Evolutionary conservation across 2,797 vertebrate species (phyloP).

Genomic region (Acanthurus leucopareius): DNA sequence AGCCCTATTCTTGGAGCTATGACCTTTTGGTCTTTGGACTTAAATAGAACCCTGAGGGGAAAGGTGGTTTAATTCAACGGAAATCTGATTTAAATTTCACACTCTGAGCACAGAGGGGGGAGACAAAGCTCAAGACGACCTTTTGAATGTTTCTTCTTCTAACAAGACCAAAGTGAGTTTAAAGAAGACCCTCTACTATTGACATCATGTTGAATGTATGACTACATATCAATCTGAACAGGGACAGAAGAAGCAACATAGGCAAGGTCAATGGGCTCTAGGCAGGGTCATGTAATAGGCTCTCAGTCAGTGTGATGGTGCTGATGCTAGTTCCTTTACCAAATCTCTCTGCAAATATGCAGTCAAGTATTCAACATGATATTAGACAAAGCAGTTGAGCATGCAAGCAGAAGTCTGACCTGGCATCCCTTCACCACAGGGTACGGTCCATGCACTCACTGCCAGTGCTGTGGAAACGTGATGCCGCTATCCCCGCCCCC

Average conservation of each 20-base stretch:
- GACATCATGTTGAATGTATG: neutral
- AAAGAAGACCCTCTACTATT: neutral
- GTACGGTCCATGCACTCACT: slow-evolving; percentile 27
- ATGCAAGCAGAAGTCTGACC: slow-evolving; percentile 33
- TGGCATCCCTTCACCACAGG: slow-evolving; percentile 24
- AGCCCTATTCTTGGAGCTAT: slow-evolving; percentile 71
- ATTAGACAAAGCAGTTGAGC: slow-evolving; percentile 42
- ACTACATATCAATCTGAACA: slow-evolving; percentile 5
- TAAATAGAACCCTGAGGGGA: slow-evolving; percentile 63
- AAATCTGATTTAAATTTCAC: slow-evolving; percentile 70
- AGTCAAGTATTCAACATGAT: too few species aligned
- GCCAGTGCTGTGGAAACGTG: slow-evolving; percentile 55
- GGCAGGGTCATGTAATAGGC: neutral
- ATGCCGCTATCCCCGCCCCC: slow-evolving; percentile 43
- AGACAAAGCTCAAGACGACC: slow-evolving; percentile 4
- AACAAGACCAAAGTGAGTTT: slow-evolving; percentile 26
- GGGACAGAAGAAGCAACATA: slow-evolving; percentile 8
- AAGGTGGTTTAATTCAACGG: slow-evolving; percentile 67
- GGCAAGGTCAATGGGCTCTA: neutral
- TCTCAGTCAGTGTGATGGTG: slow-evolving; percentile 25
- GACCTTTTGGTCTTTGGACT: slow-evolving; percentile 73
- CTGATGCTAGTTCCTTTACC: slow-evolving; percentile 17
- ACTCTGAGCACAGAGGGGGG: slow-evolving; percentile 3
- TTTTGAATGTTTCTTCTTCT: slow-evolving; percentile 11
- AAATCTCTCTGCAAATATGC: slow-evolving; percentile 21